Percentiles rank a stretch among this genome's conserved stretches.
phyloP scores from a whole-genome alignment of 2,797 vertebrate genomes.

The Alcedo quadribrachys region DNA sequence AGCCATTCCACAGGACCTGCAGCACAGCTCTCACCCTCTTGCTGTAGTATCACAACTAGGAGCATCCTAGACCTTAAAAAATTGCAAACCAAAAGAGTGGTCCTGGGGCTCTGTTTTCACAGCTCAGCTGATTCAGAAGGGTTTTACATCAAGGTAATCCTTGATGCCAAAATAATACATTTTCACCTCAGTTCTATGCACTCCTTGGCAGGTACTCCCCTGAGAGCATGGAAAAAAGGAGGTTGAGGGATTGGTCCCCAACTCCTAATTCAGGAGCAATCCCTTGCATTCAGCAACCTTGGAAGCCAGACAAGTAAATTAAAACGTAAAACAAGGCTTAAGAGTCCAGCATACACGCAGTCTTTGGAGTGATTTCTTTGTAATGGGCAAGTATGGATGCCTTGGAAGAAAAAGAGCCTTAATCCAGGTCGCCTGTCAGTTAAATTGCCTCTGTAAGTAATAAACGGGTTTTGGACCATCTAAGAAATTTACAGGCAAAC shows the following conservation, averaged over 20 bases:
- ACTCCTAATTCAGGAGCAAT: not conserved
- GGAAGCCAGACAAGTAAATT: constrained; percentile 40
- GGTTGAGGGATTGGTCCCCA: not conserved
- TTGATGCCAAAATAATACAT: not conserved
- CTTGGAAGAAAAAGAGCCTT: constrained; percentile 1
- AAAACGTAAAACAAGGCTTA: constrained; percentile 32
- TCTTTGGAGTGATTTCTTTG: constrained; percentile 1
- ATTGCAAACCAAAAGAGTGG: not conserved
- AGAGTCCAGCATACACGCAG: not conserved
- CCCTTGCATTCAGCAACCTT: constrained; percentile 5
- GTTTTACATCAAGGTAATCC: not conserved
- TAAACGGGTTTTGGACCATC: not conserved
- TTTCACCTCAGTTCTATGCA: not conserved
- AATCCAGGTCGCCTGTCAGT: not conserved
- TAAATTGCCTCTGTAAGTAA: constrained; percentile 20
- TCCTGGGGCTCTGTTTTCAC: not conserved
- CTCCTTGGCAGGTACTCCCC: not conserved
- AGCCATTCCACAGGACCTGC: not conserved
- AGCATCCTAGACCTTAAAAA: not conserved
- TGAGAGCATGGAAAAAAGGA: not conserved
- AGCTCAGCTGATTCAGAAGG: not conserved
- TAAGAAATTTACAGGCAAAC: constrained; percentile 23
- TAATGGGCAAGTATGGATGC: constrained; percentile 2
- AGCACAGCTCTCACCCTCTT: not conserved
- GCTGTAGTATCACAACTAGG: not conserved